Conservation (phyloP, 2,797 vertebrate genomes). For the Myotis myotis region DNA sequence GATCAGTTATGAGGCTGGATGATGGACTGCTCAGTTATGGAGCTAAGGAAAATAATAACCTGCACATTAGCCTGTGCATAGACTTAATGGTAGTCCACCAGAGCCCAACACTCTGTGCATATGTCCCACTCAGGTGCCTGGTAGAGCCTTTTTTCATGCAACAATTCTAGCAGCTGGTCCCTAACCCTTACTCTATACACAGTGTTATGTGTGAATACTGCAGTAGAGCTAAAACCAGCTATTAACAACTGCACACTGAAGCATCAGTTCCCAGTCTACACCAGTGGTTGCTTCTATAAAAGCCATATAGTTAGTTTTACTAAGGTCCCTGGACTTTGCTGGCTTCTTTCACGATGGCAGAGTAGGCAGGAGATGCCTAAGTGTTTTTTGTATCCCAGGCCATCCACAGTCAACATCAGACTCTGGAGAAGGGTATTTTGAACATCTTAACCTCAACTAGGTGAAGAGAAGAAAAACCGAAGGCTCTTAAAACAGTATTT, state of each 20-base stretch:
- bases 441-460: background rate
- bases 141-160: background rate
- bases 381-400: background rate
- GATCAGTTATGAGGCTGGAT: background rate
- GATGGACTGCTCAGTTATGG: too few species aligned
- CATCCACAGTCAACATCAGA: background rate
- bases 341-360: conserved; percentile 32
- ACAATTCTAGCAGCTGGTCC: background rate
- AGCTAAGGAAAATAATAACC: background rate
- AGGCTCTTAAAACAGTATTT: background rate
- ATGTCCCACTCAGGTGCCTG: accelerated
- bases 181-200: background rate
- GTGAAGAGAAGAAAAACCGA: background rate
- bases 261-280: background rate
- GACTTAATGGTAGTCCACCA: background rate
- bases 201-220: background rate
- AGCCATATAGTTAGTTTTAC: background rate
- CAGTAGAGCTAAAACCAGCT: background rate
- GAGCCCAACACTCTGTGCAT: accelerated
- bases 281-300: background rate
- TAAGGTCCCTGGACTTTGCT: background rate
- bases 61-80: accelerated
- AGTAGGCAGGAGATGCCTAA: conserved; percentile 50
- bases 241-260: background rate
- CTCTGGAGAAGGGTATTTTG: conserved; percentile 21